Evolutionary conservation across 1,140 invertebrate species (phyloP), one percentile per base, ranked within the genome.

Genomic region (Oedothorax gibbosus): DNA sequence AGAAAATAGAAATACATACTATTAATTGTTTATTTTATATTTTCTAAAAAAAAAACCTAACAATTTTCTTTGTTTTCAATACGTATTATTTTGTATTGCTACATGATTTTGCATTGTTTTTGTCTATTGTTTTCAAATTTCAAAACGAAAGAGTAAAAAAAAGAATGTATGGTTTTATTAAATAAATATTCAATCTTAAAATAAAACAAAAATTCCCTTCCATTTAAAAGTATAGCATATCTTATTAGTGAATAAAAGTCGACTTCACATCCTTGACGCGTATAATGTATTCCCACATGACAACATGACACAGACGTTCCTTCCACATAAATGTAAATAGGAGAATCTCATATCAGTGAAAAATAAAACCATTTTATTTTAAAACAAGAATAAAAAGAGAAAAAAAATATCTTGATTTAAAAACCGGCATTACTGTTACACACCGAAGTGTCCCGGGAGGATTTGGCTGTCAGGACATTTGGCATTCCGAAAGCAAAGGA

Each of bases 351-450:
- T 60, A 60, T 12, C 57, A 60, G n/a, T 60, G n/a, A 60, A 60
- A 60, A 60, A 60, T 60, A 60, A 35, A 35, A 35, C 35, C 35
- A 35, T 35, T 35, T 35, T 35, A 60, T n/a, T 60, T 14, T 12
- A 60, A 60, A 60, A 12, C 11, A 14, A 14, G 57, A 60, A 60
- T 60, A 60, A n/a, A 60, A 60, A 60, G 0, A 2, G 11, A 6
- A 60, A 60, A 60, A 60, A 60, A 14, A 60, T 60, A 5, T 60
- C 57, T 60, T 60, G 8, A 60, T 75, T 75, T 75, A 57, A 75
- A 75, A 75, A 75, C 72, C 20, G 53, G 56, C 21, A 15, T 60
- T 75, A 62, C 72, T 75, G 60, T 57, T 75, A 75, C 72, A 75
- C 60, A 62, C 15, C 15, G 49, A 75, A 75, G 15, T 53, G 35